Base-by-base conservation (phyloP, 35 echinoderm and acorn worm species). In the Apostichopus californicus region DNA sequence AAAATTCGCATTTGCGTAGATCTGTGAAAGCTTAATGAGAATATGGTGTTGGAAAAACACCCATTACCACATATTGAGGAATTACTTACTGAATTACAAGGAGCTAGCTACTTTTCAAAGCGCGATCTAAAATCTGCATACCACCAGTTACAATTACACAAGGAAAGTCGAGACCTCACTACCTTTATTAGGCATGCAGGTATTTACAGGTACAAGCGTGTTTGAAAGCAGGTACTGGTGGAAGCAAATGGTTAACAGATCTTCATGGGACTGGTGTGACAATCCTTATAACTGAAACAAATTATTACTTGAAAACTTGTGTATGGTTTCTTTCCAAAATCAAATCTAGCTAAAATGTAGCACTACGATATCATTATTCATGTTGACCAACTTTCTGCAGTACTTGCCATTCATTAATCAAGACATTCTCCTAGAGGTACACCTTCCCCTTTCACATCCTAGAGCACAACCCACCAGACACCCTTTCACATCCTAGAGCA, bases 121-220 rank as follows among this genome's bases (percentile, higher is more conserved):
- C 63, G 94, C 6, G 80, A 96, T 83, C 34, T 97, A 17, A 92
- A 86, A 13, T 95, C 91, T 11, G 92, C 91, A 6, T 97, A 95
- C 77, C 93, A 94, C 34, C 93, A 93, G 58, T 83, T 98, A 84
- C 55, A 80, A 59, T 57, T 93, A 28, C 57, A 93, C 2, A 70
- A 92, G 46, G 79, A 93, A 11, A 92, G 84, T 86, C 61, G 91
- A 5, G 81, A 93, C 55, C 28, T 96, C 15, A 94, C 93, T 11
- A 66, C 93, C 46, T 97, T 93, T 64, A 91, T 95, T 73, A 95
- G 93, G 5, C 93, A 97, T 84, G 56, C 80, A 71, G 93, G 93
- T 21, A 28, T 92, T 15, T 94, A 78, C 56, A 91, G 63, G 24
- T 96, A 87, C 52, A 79, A 91, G 61, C 13, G 90, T 28, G 26